These are phyloP conservation scores for Planococcus citri DNA, from an alignment of 1,140 invertebrate genomes.

Conservation along the genomic window DNA sequence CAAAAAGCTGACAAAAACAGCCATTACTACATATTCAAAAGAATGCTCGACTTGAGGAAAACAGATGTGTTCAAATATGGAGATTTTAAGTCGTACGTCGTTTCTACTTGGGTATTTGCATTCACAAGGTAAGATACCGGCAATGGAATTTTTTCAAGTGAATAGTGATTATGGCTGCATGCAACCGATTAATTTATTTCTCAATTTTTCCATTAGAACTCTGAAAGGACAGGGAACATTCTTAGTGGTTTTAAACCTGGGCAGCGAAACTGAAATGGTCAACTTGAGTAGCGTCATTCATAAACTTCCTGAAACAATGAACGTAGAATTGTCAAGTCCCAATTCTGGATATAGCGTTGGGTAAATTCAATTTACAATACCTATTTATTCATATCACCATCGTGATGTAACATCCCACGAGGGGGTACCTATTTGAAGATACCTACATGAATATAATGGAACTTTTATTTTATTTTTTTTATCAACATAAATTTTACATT, in stretches of 20 bases:
- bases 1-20: constrained; percentile 20
- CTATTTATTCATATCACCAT: no score
- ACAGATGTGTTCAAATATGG: constrained; percentile 23
- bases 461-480: no score
- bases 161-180: neutral
- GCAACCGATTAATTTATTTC: neutral
- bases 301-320: neutral
- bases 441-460: neutral
- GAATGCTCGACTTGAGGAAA: constrained; percentile 15
- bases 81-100: constrained; percentile 11
- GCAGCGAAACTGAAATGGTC: constrained; percentile 16
- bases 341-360: constrained; percentile 15
- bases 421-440: no score
- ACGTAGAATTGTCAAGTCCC: constrained; percentile 9
- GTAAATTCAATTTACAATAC: no score
- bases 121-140: constrained; percentile 23
- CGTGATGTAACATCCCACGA: no score
- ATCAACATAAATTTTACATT: neutral
- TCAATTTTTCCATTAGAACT: neutral
- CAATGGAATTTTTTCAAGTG: no score
- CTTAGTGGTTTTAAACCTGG: constrained; percentile 21
- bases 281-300: neutral
- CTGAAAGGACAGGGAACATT: neutral
- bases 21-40: constrained; percentile 24
- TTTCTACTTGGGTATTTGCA: constrained; percentile 18